These are phyloP conservation scores for Stenodera caucasica DNA, from an alignment of 2,888 invertebrate species.

Conservation along the genomic window DNA sequence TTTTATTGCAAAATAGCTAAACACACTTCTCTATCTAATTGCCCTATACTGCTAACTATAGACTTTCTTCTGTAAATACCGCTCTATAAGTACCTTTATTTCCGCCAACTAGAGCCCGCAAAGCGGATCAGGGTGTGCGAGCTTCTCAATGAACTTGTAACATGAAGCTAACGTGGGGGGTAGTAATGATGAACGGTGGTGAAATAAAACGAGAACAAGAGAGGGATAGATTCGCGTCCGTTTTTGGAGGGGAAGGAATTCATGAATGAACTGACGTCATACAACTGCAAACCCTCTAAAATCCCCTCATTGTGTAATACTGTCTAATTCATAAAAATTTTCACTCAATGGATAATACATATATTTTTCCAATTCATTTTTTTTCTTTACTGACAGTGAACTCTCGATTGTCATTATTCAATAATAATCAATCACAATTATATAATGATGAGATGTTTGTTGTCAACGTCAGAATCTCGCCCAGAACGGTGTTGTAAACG, in stretches of 20 bases:
- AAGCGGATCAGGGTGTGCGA: constrained; percentile 4
- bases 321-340: background rate
- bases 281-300: constrained; percentile 20
- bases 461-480: constrained; percentile 28
- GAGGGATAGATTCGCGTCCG: constrained; percentile 28
- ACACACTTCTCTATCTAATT: too few species aligned
- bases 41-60: background rate
- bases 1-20: too few species aligned
- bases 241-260: constrained; percentile 38
- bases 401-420: background rate
- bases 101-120: background rate
- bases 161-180: constrained; percentile 9
- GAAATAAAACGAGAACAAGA: constrained; percentile 21
- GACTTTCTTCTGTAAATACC: background rate
- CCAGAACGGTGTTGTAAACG: constrained; percentile 40
- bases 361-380: too few species aligned
- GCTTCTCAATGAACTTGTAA: constrained; percentile 26
- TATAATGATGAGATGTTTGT: constrained; percentile 27
- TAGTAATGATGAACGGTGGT: constrained; percentile 8
- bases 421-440: constrained; percentile 15
- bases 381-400: background rate
- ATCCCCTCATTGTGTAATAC: background rate
- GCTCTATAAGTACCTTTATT: too few species aligned
- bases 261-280: constrained; percentile 49
- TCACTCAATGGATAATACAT: background rate